Conservation (phyloP, 2,797 vertebrate species). For the Macroramphosus scolopax region DNA sequence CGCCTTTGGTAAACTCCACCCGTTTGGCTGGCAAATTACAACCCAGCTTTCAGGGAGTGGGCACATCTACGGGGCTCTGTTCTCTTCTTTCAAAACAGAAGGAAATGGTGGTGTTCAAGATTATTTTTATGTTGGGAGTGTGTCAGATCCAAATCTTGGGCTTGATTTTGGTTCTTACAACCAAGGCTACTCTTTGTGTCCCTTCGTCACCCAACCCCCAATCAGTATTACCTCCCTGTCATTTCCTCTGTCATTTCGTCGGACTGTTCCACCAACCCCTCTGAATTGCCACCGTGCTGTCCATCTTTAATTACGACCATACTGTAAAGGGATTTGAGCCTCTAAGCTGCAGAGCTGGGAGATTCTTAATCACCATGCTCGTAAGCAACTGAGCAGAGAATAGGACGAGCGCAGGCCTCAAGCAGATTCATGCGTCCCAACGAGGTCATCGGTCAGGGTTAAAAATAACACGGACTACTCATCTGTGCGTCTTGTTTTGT, state of each 20-base stretch:
- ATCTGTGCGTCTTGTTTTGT: slow-evolving; percentile 37
- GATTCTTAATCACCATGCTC: slow-evolving; percentile 64
- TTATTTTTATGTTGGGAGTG: slow-evolving; percentile 29
- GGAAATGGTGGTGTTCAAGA: slow-evolving; percentile 61
- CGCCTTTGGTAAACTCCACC: slow-evolving; percentile 57
- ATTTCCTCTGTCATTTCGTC: slow-evolving; percentile 59
- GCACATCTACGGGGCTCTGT: slow-evolving; percentile 30
- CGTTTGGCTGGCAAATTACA: slow-evolving; percentile 66
- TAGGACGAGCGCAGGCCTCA: slow-evolving; percentile 32
- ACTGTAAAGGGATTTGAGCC: slow-evolving; percentile 64
- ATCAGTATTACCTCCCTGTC: slow-evolving; percentile 31
- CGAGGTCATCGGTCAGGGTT: slow-evolving; percentile 47
- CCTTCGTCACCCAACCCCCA: slow-evolving; percentile 54
- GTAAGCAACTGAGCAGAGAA: slow-evolving; percentile 50
- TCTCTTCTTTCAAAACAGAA: slow-evolving; percentile 60
- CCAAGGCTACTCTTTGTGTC: slow-evolving; percentile 53
- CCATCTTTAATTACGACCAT: slow-evolving; percentile 68
- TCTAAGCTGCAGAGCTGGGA: slow-evolving; percentile 59
- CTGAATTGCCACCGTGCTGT: slow-evolving; percentile 44
- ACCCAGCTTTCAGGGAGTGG: slow-evolving; percentile 31
- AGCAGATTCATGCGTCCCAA: slow-evolving; percentile 49
- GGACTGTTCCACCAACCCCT: slow-evolving; percentile 28
- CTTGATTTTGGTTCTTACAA: slow-evolving; percentile 37
- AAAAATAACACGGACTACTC: slow-evolving; percentile 53
- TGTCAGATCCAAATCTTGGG: slow-evolving; percentile 49